These are phyloP conservation scores for Patiria pectinifera DNA, from an alignment of 53 echinoderm and acorn worm species.

Conservation along the genomic window DNA sequence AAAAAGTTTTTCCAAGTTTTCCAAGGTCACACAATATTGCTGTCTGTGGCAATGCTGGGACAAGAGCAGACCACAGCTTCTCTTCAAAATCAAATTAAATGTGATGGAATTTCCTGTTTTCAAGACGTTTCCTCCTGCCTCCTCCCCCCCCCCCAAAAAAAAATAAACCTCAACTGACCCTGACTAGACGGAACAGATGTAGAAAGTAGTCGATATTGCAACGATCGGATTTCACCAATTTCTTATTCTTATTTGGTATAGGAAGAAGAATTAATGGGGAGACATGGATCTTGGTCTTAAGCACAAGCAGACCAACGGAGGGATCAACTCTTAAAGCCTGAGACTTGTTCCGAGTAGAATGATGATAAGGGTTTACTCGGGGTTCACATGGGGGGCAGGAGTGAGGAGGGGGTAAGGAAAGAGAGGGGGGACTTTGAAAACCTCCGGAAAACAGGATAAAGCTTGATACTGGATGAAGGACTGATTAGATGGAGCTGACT, in stretches of 20 bases:
- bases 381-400: background rate
- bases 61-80: background rate
- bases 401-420: background rate
- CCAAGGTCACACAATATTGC: background rate
- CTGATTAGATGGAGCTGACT: background rate
- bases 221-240: background rate
- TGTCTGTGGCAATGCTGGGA: background rate
- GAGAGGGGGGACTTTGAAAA: background rate
- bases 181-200: conserved; percentile 43
- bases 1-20: background rate
- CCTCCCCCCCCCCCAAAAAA: background rate
- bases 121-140: background rate
- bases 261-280: background rate
- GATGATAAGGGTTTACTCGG: background rate
- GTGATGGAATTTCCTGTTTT: conserved; percentile 67
- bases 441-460: background rate
- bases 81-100: conserved; percentile 40
- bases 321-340: background rate
- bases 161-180: no score
- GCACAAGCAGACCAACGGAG: background rate
- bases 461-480: background rate
- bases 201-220: conserved; percentile 10
- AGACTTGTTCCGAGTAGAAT: background rate
- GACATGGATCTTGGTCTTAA: background rate
- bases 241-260: background rate